Evolutionary conservation across 2,888 invertebrate genomes (phyloP).

Genomic region (Trilocha varians): DNA sequence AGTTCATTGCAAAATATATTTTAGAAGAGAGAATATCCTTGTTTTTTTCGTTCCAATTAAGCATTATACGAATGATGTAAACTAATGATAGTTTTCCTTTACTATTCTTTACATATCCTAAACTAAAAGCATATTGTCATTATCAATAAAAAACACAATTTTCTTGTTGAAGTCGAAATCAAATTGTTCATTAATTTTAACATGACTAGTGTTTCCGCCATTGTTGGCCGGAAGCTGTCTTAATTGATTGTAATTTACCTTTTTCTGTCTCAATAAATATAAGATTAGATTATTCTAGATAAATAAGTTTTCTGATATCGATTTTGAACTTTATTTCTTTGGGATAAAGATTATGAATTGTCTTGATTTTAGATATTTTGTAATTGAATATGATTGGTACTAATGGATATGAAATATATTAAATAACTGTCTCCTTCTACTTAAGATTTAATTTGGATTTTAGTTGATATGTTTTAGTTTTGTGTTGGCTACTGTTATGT

Average conservation of each 20-base stretch:
- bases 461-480: background rate
- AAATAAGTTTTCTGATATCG: background rate
- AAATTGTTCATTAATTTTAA: background rate
- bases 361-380: background rate
- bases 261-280: slow-evolving; percentile 21
- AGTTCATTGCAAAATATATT: too few relatives aligned
- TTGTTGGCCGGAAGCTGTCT: slow-evolving; percentile 22
- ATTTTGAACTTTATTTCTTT: background rate
- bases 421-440: background rate
- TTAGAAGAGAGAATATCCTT: too few relatives aligned
- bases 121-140: too few relatives aligned
- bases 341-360: background rate
- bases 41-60: too few relatives aligned
- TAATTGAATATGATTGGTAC: background rate
- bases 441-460: background rate
- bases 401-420: background rate
- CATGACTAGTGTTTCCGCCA: slow-evolving; percentile 16
- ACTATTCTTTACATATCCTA: too few relatives aligned
- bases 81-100: too few relatives aligned
- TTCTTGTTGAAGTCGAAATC: too few relatives aligned
- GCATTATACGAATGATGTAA: too few relatives aligned
- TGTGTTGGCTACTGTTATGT: too few relatives aligned
- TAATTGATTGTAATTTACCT: slow-evolving; percentile 26
- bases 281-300: slow-evolving; percentile 7
- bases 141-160: too few relatives aligned